A percentile compares a stretch with the other conserved stretches of the same genome.
phyloP scores from a whole-genome alignment of 2,888 invertebrate genomes.

The Drosophila niveifrons region DNA sequence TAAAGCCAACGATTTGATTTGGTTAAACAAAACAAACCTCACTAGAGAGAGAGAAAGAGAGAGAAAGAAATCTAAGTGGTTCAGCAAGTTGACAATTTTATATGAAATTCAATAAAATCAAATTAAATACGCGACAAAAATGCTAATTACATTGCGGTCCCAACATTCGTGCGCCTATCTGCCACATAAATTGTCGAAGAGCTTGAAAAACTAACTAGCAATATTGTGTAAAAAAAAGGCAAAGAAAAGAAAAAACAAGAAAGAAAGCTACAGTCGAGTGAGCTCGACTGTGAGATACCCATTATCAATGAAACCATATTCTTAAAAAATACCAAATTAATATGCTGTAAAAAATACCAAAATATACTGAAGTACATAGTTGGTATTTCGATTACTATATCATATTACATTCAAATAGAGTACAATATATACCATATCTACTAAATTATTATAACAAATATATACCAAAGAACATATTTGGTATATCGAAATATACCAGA shows the following conservation, averaged over 20 bases:
- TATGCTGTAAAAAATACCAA: accelerated
- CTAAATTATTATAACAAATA: too few relatives aligned
- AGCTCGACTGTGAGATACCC: too few relatives aligned
- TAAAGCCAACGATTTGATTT: constrained; percentile 28
- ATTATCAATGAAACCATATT: too few relatives aligned
- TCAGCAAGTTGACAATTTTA: constrained; percentile 73
- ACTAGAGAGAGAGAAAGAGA: constrained; percentile 13
- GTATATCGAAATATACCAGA: too few relatives aligned
- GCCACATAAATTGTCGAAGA: constrained; percentile 59
- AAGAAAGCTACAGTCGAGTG: too few relatives aligned
- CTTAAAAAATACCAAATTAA: too few relatives aligned
- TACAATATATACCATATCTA: too few relatives aligned
- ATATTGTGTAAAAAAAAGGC: constrained; percentile 28
- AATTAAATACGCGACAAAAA: constrained; percentile 80
- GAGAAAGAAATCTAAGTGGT: constrained; percentile 65
- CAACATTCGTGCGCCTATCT: constrained; percentile 23
- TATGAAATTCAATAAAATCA: constrained; percentile 78
- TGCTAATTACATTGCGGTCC: constrained; percentile 62
- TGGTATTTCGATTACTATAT: too few relatives aligned
- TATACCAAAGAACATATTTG: too few relatives aligned
- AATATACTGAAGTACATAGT: too few relatives aligned
- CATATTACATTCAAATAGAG: too few relatives aligned
- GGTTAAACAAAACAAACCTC: constrained; percentile 42
- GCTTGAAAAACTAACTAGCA: constrained; percentile 51
- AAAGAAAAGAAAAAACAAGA: background rate